Percentiles rank a stretch among this genome's conserved stretches.
Conservation (phyloP, 2,888 invertebrate species). For the Leptopilina drosophilae region DNA sequence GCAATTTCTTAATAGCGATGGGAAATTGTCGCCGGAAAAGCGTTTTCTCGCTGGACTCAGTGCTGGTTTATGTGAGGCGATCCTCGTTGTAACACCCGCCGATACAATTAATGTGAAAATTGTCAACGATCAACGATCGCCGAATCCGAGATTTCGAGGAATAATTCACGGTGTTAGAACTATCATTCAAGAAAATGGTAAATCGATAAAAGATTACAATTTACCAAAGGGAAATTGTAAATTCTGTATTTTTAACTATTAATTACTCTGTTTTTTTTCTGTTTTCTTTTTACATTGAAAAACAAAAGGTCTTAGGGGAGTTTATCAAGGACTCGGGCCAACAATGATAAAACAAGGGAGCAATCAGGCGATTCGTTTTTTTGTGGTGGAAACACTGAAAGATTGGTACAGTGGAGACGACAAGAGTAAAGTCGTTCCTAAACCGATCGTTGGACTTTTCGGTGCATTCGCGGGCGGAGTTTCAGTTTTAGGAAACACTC, state of each 20-base stretch:
- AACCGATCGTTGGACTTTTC: constrained; percentile 91
- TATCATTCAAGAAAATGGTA: constrained; percentile 91
- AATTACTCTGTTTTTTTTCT: not conserved
- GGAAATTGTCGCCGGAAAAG: constrained; percentile 86
- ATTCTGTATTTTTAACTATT: constrained; percentile 38
- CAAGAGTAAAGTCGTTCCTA: constrained; percentile 89
- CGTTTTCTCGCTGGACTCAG: constrained; percentile 95
- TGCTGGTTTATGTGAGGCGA: constrained; percentile 96
- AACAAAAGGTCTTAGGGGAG: constrained; percentile 83
- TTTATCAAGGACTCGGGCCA: constrained; percentile 97
- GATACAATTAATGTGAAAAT: constrained; percentile 99
- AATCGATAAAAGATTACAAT: too few relatives aligned
- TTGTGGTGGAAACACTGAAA: constrained; percentile 96
- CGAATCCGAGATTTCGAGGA: constrained; percentile 93
- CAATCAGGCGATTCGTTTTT: constrained; percentile 99
- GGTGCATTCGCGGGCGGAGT: constrained; percentile 97
- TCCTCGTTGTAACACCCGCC: constrained; percentile 99
- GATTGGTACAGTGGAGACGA: constrained; percentile 95
- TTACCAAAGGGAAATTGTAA: too few relatives aligned
- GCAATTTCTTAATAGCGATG: constrained; percentile 85
- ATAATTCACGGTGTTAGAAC: constrained; percentile 95
- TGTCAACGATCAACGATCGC: constrained; percentile 96
- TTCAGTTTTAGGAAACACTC: constrained; percentile 99
- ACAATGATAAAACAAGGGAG: constrained; percentile 99
- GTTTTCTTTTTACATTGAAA: constrained; percentile 9